Evolutionary conservation across 1,140 invertebrate genomes (phyloP).

Genomic region (Plutomurus gul): DNA sequence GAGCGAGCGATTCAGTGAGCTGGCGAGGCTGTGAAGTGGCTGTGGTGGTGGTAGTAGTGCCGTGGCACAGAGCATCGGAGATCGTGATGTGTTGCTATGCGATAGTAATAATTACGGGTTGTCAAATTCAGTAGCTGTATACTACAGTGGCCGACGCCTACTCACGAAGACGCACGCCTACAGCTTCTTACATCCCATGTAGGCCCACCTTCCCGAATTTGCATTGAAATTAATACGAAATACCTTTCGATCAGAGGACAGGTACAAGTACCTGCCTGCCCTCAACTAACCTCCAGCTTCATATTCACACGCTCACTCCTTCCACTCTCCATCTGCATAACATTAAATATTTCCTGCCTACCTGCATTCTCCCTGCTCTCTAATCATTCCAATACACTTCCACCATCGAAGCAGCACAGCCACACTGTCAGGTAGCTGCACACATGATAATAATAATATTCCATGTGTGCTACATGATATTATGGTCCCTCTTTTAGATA

Average conservation of each 20-base stretch:
- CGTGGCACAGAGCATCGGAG: too few relatives aligned
- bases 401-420: too few relatives aligned
- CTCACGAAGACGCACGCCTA: conserved; percentile 52
- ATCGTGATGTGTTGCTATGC: conserved; percentile 44
- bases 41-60: neutral
- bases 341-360: too few relatives aligned
- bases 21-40: too few relatives aligned
- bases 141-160: conserved; percentile 48
- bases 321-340: too few relatives aligned
- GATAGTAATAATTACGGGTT: conserved; percentile 51
- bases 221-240: conserved; percentile 48
- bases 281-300: conserved; percentile 4
- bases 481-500: too few relatives aligned
- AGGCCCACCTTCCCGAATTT: conserved; percentile 43
- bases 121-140: conserved; percentile 53
- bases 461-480: too few relatives aligned
- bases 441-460: too few relatives aligned
- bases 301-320: conserved; percentile 2
- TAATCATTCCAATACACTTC: too few relatives aligned
- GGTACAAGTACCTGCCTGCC: conserved; percentile 4
- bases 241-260: conserved; percentile 37
- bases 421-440: too few relatives aligned
- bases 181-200: conserved; percentile 50
- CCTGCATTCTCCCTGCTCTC: neutral
- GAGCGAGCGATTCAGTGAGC: too few relatives aligned